These are phyloP conservation scores for Cryptops parisi DNA, from an alignment of 2,888 invertebrate species.

Conservation along the genomic window DNA sequence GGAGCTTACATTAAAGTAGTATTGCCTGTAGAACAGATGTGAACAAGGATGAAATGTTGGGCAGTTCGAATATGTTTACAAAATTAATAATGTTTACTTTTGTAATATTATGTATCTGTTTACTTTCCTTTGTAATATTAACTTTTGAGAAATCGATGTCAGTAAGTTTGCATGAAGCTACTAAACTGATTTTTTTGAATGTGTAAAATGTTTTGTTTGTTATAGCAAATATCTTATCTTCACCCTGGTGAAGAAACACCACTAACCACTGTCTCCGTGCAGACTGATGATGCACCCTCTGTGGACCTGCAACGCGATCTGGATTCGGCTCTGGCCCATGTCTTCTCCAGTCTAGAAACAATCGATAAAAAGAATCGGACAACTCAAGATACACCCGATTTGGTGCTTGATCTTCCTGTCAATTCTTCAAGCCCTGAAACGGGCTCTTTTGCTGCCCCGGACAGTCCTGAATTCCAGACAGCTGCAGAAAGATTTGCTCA, in stretches of 20 bases:
- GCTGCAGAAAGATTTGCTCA: conserved; percentile 63
- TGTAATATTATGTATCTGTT: no score
- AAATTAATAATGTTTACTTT: no score
- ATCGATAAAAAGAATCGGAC: conserved; percentile 25
- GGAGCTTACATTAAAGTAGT: no score
- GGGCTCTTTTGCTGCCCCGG: conserved; percentile 13
- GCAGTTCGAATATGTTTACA: no score
- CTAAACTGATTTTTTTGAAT: background rate
- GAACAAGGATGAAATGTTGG: no score
- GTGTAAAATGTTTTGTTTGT: background rate
- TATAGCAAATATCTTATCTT: no score
- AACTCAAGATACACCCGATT: conserved; percentile 50
- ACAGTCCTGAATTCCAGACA: conserved; percentile 45
- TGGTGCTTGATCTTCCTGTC: conserved; percentile 66
- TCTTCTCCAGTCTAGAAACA: conserved; percentile 30
- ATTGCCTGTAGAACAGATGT: no score
- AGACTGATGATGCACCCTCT: conserved; percentile 1
- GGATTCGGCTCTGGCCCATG: conserved; percentile 32
- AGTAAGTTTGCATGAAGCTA: background rate
- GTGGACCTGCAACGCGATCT: conserved; percentile 26
- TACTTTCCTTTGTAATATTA: no score
- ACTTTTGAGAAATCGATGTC: no score
- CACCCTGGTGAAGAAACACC: background rate
- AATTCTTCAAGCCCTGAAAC: conserved; percentile 27
- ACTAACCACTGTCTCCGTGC: background rate